Base-by-base conservation (phyloP, 2,797 vertebrate species). In the Glossophaga mutica region DNA sequence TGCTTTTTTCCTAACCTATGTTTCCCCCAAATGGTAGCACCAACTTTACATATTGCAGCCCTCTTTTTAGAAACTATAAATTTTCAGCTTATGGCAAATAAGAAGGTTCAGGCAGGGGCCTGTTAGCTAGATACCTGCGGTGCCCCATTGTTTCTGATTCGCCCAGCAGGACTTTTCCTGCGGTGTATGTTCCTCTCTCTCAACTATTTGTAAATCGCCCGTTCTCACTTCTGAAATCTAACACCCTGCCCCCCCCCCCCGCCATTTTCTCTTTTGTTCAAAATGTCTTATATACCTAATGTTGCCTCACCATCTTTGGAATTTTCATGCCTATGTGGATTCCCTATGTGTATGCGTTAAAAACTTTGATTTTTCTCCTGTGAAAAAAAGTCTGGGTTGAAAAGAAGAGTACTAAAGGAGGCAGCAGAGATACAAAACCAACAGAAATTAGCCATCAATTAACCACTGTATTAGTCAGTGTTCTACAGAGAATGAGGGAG, bases 11-110 rank as follows among this genome's bases (percentile, higher is more conserved):
- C 94, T 94, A 97, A 94, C 94, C 97, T 93, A 88, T 90, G 91
- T 97, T 93, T 96, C 96, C 97, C 96, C 2, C 96, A 97, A 96
- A 55, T 22, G 1, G 44, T 94, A 95, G 94, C 32, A 62, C 24
- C 78, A 83, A 2, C 96, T 97, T 94, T 94, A 65, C 90, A 78
- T 95, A 96, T 90, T 83, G 46, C 67, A 94, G 82, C 84, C 19
- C 52, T 77, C 39, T 76, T 96, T 90, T 96, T 81, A 65, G 67
- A 91, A 96, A 92, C 29, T 70, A 81, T 59, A 81, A n/a, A 71
- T 86, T 90, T 84, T 84, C 57, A 18, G 4, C 37, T 67, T 83
- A 76, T 48, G 46, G 46, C 46, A 76, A n/a, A 50, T 50, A 50
- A 50, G 44, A 50, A 32, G 29, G 44, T 48, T 48, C 44, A 48